Evolutionary conservation across 1,140 invertebrate genomes (phyloP), one percentile per base, ranked within the genome.

Genomic region (Augochlora pura): DNA sequence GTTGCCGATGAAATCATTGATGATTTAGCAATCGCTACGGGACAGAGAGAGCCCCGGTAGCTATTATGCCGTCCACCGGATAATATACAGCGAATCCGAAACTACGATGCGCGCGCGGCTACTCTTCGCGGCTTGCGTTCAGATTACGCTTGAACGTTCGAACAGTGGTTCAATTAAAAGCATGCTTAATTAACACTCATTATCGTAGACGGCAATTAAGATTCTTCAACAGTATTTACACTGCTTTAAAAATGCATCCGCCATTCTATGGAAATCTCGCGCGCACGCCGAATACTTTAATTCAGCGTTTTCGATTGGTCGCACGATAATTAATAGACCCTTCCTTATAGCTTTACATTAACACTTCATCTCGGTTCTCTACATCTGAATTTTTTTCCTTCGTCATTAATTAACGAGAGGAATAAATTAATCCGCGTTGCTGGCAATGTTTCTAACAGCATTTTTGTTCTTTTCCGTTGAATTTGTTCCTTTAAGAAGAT

Each of bases 1-100:
- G n/a, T 27, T 16, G 38, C 38, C 73, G 67, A 70, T 81, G 59
- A 77, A 77, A 77, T 77, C 74, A 77, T 81, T 71, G 67, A 81
- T 77, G 74, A 81, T 71, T 81, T 77, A 71, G 74, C 32, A 81
- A 81, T 49, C 65, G 10, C 73, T 65, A 63, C 21, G 59, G 38
- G 57, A 68, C 57, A 80, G 21, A 54, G 42, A n/a, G 4, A 32
- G 32, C 25, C 59, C 52, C 21, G 49, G 1, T 39, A 39, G 5
- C 25, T 21, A 79, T 68, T 69, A 70, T 59, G 21, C 39, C 60
- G 57, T 23, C 38, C 18, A 12, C 14, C 25, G 18, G 16, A 16
- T 8, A 54, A 54, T 71, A 23, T 71, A 38, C 23, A 42, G 54
- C 25, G 14, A 62, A 62, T 69, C 57, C 21, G 12, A 42, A 46